Base-by-base conservation (phyloP, 2,888 invertebrate genomes). In the Dynastes maya region DNA sequence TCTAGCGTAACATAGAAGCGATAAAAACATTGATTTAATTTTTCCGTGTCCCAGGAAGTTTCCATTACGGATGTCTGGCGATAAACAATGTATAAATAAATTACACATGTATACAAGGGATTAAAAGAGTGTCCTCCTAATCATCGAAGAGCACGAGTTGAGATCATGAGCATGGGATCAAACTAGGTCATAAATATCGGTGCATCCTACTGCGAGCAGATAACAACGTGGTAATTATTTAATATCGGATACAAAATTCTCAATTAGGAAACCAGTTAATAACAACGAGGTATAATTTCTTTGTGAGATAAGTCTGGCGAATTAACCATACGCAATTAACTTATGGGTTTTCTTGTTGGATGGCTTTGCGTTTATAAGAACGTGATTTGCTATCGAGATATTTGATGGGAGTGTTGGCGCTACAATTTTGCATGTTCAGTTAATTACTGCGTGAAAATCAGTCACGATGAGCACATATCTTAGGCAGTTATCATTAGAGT, bases 41-140 rank as follows among this genome's bases (percentile, higher is more conserved):
- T 67, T 67, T 22, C 49, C 49, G 16, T 9, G 40, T 27, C 49
- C 49, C 9, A 67, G 65, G 65, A 49, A 67, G 67, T 67, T 49
- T 27, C 45, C 67, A n/a, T 45, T 27, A 49, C 49, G 67, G 67
- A 49, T 49, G 67, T 67, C 67, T 67, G 67, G 49, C 22, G 67
- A 67, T 67, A 67, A 67, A 45, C 32, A 67, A 67, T 16, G 27
- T 45, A 22, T 11, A 67, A 45, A 67, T 6, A 67, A 49, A 67
- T 67, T 45, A 32, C 27, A 40, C n/a, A 16, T 49, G 45, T 45
- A 49, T 67, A 49, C 16, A 45, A 49, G 9, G 45, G 2, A 64
- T 16, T 16, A 16, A 27, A 49, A 22, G 45, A 16, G 22, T 6
- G 13, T 9, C 45, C 13, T 1, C 13, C 2, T 32, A 63, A 63